Percentiles rank a stretch among this genome's conserved stretches.
phyloP scores from a whole-genome alignment of 2,113 vertebrate genomes.

The Potamarius usumacintae region DNA sequence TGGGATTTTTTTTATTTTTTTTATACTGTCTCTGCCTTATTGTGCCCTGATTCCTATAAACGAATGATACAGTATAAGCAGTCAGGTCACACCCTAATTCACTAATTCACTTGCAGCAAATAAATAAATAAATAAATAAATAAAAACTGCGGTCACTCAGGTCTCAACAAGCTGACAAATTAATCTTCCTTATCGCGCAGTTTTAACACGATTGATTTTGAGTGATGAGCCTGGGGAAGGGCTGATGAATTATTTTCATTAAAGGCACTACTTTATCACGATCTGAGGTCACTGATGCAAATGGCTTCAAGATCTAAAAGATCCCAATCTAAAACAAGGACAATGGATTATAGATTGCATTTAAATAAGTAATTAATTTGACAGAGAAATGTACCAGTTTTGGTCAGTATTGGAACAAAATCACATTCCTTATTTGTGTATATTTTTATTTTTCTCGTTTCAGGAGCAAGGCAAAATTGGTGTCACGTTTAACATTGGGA shows the following conservation, averaged over 20 bases:
- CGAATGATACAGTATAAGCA: background rate
- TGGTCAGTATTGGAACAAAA: background rate
- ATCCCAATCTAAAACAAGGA: constrained; percentile 35
- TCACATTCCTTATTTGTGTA: background rate
- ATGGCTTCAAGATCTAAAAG: constrained; percentile 39
- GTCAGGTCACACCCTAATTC: background rate
- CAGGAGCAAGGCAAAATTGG: constrained; percentile 97
- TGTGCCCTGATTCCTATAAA: background rate
- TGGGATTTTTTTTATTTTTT: background rate
- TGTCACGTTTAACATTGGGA: constrained; percentile 96
- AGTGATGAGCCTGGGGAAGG: constrained; percentile 51
- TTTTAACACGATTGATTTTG: constrained; percentile 58
- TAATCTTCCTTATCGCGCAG: constrained; percentile 59
- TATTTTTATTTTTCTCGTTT: constrained; percentile 58
- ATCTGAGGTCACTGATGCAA: constrained; percentile 45
- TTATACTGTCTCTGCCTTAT: too few species aligned
- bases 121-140: background rate
- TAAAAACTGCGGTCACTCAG: background rate
- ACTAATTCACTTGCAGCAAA: background rate
- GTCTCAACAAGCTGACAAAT: constrained; percentile 36
- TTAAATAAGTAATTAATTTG: constrained; percentile 5
- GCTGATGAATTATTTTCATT: constrained; percentile 62
- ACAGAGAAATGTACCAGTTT: background rate
- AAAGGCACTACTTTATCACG: constrained; percentile 52
- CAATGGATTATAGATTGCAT: constrained; percentile 36